Percentiles rank a stretch among this genome's conserved stretches.
Evolutionary conservation across 1,140 invertebrate genomes (phyloP).

Genomic region (Bombus difficillimus): DNA sequence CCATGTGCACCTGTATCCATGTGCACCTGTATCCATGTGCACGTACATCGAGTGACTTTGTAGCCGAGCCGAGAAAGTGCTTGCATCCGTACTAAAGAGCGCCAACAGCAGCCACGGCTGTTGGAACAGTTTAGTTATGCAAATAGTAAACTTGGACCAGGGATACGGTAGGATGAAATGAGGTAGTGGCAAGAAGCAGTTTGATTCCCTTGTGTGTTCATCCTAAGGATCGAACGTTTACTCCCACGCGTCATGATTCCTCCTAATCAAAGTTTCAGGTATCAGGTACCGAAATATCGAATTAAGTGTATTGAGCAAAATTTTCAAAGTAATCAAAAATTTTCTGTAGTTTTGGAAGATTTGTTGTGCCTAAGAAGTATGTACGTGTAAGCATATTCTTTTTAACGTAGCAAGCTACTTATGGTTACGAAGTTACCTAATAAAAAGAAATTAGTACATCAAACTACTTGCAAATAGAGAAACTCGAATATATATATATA

Average conservation of each 20-base stretch:
- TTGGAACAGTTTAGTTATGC: constrained; percentile 63
- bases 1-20: constrained; percentile 17
- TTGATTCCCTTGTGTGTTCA: constrained; percentile 39
- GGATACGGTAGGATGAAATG: not conserved
- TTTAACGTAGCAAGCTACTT: not conserved
- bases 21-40: constrained; percentile 34
- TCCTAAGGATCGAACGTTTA: not conserved
- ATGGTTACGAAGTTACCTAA: not conserved
- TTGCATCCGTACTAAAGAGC: constrained; percentile 57
- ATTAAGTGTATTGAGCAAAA: not conserved
- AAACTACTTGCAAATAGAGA: not conserved
- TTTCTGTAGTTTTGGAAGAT: not conserved
- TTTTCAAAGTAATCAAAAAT: not conserved
- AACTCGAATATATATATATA: not conserved
- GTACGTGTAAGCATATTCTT: too few species aligned
- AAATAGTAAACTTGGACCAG: constrained; percentile 59
- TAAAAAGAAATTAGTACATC: not conserved
- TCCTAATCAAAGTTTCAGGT: constrained; percentile 20
- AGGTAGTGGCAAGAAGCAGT: constrained; percentile 21
- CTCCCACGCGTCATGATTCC: not conserved
- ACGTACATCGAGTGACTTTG: constrained; percentile 34
- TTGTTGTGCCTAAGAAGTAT: not conserved
- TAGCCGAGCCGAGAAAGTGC: constrained; percentile 47
- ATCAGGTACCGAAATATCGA: not conserved
- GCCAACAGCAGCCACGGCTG: constrained; percentile 48